Base-by-base conservation (phyloP, 2,888 invertebrate genomes). In the Ochlodes sylvanus region DNA sequence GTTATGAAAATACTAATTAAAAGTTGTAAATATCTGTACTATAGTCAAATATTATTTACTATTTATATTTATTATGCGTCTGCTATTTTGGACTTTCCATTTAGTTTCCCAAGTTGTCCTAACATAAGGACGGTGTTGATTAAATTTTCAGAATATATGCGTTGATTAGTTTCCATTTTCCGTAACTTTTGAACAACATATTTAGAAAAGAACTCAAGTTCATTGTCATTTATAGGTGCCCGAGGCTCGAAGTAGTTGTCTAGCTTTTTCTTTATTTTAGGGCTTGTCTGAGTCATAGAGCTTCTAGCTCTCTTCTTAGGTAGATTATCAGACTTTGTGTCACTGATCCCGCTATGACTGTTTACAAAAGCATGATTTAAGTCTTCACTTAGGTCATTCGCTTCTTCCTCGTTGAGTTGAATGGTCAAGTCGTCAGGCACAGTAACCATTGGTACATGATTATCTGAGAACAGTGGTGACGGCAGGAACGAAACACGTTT, bases 361-460 rank as follows among this genome's bases (percentile, higher is more conserved):
- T 87, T 86, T 4, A 85, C 82, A 82, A 85, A 84, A 60, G 83
- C 87, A 69, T 82, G 77, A 73, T 90, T 88, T 44, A 92, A 80
- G 76, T 91, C 91, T 70, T 88, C 86, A 32, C 85, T 80, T 27
- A 92, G 77, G 72, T 88, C 89, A 83, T 90, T 87, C 1, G 86
- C 92, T 76, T 93, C 92, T 79, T 92, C 90, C 68, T 92, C 90
- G 80, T 92, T 92, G n/a, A 93, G 76, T 34, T 92, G 90, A 70
- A 93, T 91, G n/a, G 93, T 91, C 62, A 93, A 83, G 75, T 93
- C 93, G 84, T 93, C 93, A 0, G 93, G 93, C 2, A 93, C 93
- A 0, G 93, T 90, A 0, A 93, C 90, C 93, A 93, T 93, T 0
- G 93, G 93, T 47, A 89, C 82, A 82, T 92, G 91, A 68, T 92